Evolutionary conservation across 2,888 invertebrate genomes (phyloP).

Genomic region (Busseola fusca): DNA sequence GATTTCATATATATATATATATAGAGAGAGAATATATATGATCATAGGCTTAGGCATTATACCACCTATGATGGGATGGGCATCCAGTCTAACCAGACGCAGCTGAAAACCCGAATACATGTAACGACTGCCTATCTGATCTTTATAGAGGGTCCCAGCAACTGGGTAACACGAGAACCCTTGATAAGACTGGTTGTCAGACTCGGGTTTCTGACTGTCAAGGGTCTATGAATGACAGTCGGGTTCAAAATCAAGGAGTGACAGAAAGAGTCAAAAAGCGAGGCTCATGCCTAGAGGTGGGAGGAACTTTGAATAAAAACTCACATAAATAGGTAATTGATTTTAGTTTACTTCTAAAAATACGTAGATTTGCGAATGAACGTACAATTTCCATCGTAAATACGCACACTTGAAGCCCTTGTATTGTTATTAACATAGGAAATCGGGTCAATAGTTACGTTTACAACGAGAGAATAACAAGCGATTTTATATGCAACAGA

Average conservation of each 20-base stretch:
- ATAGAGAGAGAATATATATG: not conserved
- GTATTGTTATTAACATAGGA: slow-evolving; percentile 33
- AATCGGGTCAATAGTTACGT: slow-evolving; percentile 45
- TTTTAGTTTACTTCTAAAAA: slow-evolving; percentile 35
- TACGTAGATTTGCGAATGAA: slow-evolving; percentile 10
- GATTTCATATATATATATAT: not conserved
- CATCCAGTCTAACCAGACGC: not conserved
- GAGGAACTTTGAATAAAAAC: slow-evolving; percentile 20
- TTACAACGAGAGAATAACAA: slow-evolving; percentile 63
- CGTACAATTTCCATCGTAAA: slow-evolving; percentile 25
- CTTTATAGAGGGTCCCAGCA: not conserved
- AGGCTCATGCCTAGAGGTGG: not conserved
- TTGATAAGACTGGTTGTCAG: not conserved
- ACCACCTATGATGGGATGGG: not conserved
- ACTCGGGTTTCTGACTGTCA: not conserved
- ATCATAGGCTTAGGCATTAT: not conserved
- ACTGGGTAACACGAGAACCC: not conserved
- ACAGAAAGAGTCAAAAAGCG: not conserved
- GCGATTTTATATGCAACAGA: slow-evolving; percentile 70
- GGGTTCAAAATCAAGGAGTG: too few relatives aligned
- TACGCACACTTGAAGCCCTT: slow-evolving; percentile 38
- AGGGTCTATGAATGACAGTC: not conserved
- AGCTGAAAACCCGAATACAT: not conserved
- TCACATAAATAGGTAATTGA: slow-evolving; percentile 22
- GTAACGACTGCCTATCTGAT: not conserved